Evolutionary conservation across 1,140 invertebrate species (phyloP).

Genomic region (Protaetia brevitarsis): DNA sequence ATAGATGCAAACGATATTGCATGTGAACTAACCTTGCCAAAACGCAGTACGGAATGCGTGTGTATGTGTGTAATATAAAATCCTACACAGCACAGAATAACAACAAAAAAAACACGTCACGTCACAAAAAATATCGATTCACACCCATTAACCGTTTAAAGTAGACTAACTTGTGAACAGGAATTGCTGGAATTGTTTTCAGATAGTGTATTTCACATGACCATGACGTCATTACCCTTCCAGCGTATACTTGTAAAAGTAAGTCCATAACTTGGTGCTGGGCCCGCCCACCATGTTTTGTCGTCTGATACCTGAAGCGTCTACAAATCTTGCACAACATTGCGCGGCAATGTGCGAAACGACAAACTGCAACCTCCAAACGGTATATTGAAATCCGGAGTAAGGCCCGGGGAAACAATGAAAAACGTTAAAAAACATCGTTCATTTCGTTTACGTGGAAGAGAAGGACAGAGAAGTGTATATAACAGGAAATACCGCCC

Average conservation of each 20-base stretch:
- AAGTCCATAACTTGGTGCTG: neutral
- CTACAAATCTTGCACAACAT: neutral
- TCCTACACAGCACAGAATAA: no score
- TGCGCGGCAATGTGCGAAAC: neutral
- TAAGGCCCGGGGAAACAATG: no score
- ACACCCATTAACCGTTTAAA: constrained; percentile 20
- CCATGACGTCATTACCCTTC: constrained; percentile 39
- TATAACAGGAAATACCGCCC: no score
- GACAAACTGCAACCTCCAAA: neutral
- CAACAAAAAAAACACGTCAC: neutral
- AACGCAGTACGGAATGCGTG: no score
- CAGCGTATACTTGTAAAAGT: constrained; percentile 26
- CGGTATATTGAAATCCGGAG: no score
- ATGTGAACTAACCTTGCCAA: no score
- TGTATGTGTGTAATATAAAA: no score
- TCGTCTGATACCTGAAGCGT: neutral
- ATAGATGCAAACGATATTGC: no score
- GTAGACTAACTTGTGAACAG: constrained; percentile 31
- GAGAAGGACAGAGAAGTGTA: no score
- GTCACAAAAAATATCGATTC: neutral
- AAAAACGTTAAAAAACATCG: no score
- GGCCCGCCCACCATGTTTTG: neutral
- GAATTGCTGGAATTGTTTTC: constrained; percentile 38
- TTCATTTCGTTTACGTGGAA: no score
- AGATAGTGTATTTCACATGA: constrained; percentile 40